Evolutionary conservation across 2,113 vertebrate species (phyloP).

Genomic region (Acanthochromis polyacanthus): DNA sequence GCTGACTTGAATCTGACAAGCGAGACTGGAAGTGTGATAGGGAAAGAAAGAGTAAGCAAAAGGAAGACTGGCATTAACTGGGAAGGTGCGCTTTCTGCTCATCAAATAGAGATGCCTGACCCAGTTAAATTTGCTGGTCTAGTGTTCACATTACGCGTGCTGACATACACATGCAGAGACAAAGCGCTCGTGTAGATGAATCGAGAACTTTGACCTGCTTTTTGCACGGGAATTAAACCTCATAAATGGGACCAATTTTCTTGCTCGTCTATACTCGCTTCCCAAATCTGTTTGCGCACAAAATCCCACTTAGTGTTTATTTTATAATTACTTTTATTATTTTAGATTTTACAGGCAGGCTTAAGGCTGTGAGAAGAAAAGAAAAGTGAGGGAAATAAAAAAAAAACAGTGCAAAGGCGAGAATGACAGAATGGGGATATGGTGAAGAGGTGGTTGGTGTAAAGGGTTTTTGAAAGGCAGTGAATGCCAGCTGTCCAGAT

Average conservation of each 20-base stretch:
- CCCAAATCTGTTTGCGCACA: slow-evolving; percentile 18
- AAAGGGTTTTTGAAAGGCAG: slow-evolving; percentile 66
- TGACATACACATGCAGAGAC: slow-evolving; percentile 30
- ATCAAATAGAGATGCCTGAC: slow-evolving; percentile 81
- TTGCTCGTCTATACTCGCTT: slow-evolving; percentile 1
- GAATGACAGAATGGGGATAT: slow-evolving; percentile 77
- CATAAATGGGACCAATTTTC: slow-evolving; percentile 21
- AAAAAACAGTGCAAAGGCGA: slow-evolving; percentile 24
- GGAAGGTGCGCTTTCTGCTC: slow-evolving; percentile 60
- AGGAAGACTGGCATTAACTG: slow-evolving; percentile 59
- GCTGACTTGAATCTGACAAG: slow-evolving; percentile 55
- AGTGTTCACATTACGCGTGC: slow-evolving; percentile 49
- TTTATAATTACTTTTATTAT: slow-evolving; percentile 47
- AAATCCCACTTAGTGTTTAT: slow-evolving; percentile 13
- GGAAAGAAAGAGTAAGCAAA: slow-evolving; percentile 50
- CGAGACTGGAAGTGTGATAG: slow-evolving; percentile 43
- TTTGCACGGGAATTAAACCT: slow-evolving; percentile 32
- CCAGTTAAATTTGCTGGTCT: slow-evolving; percentile 75
- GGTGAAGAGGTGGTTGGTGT: slow-evolving; percentile 59
- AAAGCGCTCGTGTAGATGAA: slow-evolving; percentile 39
- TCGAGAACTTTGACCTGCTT: slow-evolving; percentile 58
- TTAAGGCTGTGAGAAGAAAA: slow-evolving; percentile 26
- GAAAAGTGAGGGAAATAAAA: no score
- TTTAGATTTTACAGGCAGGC: slow-evolving; percentile 43
- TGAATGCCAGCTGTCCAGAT: slow-evolving; percentile 80